Base-by-base conservation (phyloP, 1,140 invertebrate genomes). In the Dendroctonus valens region DNA sequence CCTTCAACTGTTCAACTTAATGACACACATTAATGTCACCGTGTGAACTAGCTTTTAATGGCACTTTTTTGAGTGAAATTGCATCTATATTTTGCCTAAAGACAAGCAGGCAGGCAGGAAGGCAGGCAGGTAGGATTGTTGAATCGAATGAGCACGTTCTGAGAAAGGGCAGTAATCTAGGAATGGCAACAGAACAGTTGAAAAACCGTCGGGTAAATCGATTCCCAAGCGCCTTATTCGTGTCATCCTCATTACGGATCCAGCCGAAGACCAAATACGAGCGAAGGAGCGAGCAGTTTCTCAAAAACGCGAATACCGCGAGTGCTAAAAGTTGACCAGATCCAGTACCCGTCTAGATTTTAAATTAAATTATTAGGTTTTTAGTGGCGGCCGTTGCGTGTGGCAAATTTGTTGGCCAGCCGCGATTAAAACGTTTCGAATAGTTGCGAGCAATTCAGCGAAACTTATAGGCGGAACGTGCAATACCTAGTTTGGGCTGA, bases 291-390 rank as follows among this genome's bases (percentile, higher is more conserved):
- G 42, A 11, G 42, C 7, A 4, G 41, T 64, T 46, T 48, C 51
- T 53, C 41, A 64, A 61, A 61, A 55, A 61, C 37, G 6, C 48
- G 49, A 64, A 64, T 64, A 51, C 61, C 63, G n/a, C 46, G 37
- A 58, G 63, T 52, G 63, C 63, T 65, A 59, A 65, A 65, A 65
- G 9, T 65, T 57, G 54, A 51, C 53, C 63, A 59, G 50, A 50
- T 53, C 26, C 37, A 65, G 11, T 58, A 65, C 54, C 58, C 62
- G 68, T 65, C 51, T 69, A 53, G 68, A 60, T 69, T 69, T 66
- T 60, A 69, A 69, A 69, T 69, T 69, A 69, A 69, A 69, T 69
- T 69, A 69, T 69, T 69, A 69, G 63, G 26, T 66, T 69, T 66
- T 63, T 68, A 39, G 65, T 11, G 40, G 26, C 8, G 59, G 15